Evolutionary conservation across 2,797 vertebrate species (phyloP), one percentile per base, ranked within the genome.

Genomic region (Melanotaenia boesemani): DNA sequence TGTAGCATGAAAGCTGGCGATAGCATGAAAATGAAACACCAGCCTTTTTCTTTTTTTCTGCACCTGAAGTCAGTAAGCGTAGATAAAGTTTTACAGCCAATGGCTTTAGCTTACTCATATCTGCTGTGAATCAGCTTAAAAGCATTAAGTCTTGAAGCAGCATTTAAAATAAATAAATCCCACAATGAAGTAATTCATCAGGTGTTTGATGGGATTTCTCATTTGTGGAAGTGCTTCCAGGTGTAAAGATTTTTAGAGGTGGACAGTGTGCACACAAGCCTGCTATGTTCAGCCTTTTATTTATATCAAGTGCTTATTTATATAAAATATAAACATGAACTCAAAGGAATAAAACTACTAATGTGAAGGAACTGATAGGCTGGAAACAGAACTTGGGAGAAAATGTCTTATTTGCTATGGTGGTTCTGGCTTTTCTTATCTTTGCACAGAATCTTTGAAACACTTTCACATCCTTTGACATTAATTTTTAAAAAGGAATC

Each of bases 61-160:
- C 28, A 60, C 70, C 67, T 84, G 32, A 77, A 64, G 28, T 32
- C 28, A 65, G n/a, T 2, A 36, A 72, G 46, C 64, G 39, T 69
- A 46, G 67, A 39, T 36, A 39, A 28, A 15, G 59, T 39, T 36
- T 6, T 8, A 18, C 7, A 24, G 39, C 10, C 32, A 6, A 52
- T 4, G 2, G 24, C 63, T 61, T 70, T 13, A 34, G 18, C 44
- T 46, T 18, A 46, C 6, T 46, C 44, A 46, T 20, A 46, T 46
- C 44, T 46, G 44, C 1, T 10, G 30, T 57, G 8, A 28, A 70
- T n/a, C 15, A 37, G 37, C 18, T 73, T 4, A 26, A 30, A 67
- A 9, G 20, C 1, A 13, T 52, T 11, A 52, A 48, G 44, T 20
- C 3, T 18, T 32, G 11, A 30, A 56, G 28, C 28, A 44, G 16